Evolutionary conservation across 1,140 invertebrate genomes (phyloP), one percentile per base, ranked within the genome.

Genomic region (Harlomillsia oculata): DNA sequence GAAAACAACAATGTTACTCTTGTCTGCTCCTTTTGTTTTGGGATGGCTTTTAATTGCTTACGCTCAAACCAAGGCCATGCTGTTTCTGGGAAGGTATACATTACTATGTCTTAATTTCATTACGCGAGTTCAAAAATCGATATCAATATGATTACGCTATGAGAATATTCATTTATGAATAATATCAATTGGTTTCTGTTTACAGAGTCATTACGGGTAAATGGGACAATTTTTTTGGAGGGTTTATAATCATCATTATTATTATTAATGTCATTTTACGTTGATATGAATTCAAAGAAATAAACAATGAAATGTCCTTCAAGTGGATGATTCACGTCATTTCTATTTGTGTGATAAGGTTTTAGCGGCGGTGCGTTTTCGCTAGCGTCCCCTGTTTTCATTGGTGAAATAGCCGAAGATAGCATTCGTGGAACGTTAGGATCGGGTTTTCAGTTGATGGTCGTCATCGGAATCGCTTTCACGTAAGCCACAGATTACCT

Each of bases 41-140:
- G 87, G 87, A 28, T 91, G 86, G 85, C 63, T 80, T 5, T 62
- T 78, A 9, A 79, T 86, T 11, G 72, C 74, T 23, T 70, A 76
- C 39, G 72, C 79, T 1, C 62, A 70, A 2, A 72, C 72, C 56
- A 61, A 79, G 3, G 39, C 66, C 0, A 70, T 74, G 9, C 70
- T 87, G 18, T 73, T 82, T 28, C 63, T 76, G 2, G 84, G 84
- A 1, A 75, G 85, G 61, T 75, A 85, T 53, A 67, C n/a, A n/a
- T n/a, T n/a, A n/a, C n/a, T n/a, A n/a, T n/a, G n/a, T n/a, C n/a
- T n/a, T n/a, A n/a, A n/a, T n/a, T n/a, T n/a, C n/a, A n/a, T n/a
- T n/a, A n/a, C n/a, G n/a, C n/a, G n/a, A n/a, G n/a, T n/a, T n/a
- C n/a, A n/a, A n/a, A n/a, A n/a, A n/a, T n/a, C n/a, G n/a, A n/a